phyloP scores from a whole-genome alignment of 1,140 invertebrate species.

The Megalonaias nervosa region DNA sequence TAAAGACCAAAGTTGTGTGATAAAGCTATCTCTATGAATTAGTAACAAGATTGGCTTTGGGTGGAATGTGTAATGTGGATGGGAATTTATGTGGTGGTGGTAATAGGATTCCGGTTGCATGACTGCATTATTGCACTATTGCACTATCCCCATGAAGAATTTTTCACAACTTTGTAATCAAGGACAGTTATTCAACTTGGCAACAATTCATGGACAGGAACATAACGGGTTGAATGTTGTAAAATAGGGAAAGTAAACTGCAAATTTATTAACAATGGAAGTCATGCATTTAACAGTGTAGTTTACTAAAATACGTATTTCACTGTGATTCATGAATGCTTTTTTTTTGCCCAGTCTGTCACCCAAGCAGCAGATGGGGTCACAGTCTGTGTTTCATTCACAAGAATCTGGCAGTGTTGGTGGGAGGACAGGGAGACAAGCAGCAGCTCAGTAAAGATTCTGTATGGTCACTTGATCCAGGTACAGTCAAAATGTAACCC shows the following conservation, averaged over 20 bases:
- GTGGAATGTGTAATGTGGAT: too few relatives aligned
- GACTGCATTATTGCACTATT: too few relatives aligned
- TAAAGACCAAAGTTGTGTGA: too few relatives aligned
- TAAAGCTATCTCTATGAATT: too few relatives aligned
- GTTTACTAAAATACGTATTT: neutral
- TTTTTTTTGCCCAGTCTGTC: slow-evolving; percentile 41
- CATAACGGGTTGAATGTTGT: neutral
- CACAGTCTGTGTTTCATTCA: slow-evolving; percentile 61
- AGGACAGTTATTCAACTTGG: neutral
- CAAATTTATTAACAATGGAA: neutral
- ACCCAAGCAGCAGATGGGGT: slow-evolving; percentile 64
- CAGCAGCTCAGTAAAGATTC: slow-evolving; percentile 64
- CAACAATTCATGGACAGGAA: neutral
- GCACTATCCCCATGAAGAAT: too few relatives aligned
- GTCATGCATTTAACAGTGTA: neutral
- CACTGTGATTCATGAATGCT: slow-evolving; percentile 1
- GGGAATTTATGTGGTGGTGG: too few relatives aligned
- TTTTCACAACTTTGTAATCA: too few relatives aligned
- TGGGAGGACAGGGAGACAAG: slow-evolving; percentile 69
- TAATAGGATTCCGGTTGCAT: too few relatives aligned
- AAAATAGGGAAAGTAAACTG: neutral
- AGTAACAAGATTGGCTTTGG: too few relatives aligned
- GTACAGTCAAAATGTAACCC: slow-evolving; percentile 35
- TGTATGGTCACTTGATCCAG: slow-evolving; percentile 64
- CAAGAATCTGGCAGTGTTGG: slow-evolving; percentile 56